These are phyloP conservation scores for Thaumetopoea pityocampa DNA, from an alignment of 1,140 invertebrate species.

Conservation along the genomic window DNA sequence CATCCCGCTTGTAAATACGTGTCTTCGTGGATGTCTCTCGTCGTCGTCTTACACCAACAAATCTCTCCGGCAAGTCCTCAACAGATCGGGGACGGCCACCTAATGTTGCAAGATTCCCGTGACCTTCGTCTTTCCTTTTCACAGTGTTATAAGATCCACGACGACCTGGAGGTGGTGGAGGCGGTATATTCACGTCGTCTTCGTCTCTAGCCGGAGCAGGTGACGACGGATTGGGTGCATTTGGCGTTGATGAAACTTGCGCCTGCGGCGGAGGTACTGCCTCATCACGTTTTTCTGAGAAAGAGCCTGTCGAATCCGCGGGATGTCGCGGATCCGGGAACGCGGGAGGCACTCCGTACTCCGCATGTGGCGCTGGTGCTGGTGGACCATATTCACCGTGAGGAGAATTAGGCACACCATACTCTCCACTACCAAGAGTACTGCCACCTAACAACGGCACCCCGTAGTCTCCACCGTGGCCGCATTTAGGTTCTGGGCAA, in stretches of 20 bases:
- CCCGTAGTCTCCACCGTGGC: constrained; percentile 82
- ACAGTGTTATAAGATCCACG: constrained; percentile 87
- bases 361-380: constrained; percentile 73
- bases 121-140: constrained; percentile 87
- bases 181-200: constrained; percentile 82
- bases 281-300: constrained; percentile 87
- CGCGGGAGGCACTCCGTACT: constrained; percentile 85
- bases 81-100: constrained; percentile 91
- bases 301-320: constrained; percentile 86
- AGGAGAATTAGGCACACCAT: constrained; percentile 79
- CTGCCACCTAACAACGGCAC: constrained; percentile 79
- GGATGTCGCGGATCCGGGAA: constrained; percentile 90
- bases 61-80: constrained; percentile 81
- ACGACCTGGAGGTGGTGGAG: constrained; percentile 87
- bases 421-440: constrained; percentile 78
- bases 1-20: constrained; percentile 89
- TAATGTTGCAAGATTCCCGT: constrained; percentile 86
- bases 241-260: constrained; percentile 82
- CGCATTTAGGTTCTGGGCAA: constrained; percentile 93
- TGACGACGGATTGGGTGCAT: constrained; percentile 80
- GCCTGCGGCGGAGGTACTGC: constrained; percentile 87
- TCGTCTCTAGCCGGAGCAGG: constrained; percentile 76
- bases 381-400: constrained; percentile 84
- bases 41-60: constrained; percentile 82
- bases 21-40: constrained; percentile 80